Evolutionary conservation across 2,888 invertebrate species (phyloP), one percentile per base, ranked within the genome.

Genomic region (Caradrina kadenii): DNA sequence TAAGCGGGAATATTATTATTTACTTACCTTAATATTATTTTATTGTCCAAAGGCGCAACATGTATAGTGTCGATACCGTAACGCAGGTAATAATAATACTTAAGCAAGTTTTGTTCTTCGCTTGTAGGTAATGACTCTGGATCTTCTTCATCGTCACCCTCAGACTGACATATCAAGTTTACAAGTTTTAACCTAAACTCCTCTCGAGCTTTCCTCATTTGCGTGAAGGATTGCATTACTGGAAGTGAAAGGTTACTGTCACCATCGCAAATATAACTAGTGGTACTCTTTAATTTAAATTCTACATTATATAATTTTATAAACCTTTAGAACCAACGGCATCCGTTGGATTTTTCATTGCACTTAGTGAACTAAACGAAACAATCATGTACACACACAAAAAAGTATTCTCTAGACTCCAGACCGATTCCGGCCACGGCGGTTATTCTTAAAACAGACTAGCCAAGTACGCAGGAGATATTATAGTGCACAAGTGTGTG

Each of bases 61-160:
- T 99, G 98, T 76, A 98, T 97, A 4, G 98, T 98, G 88, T 99
- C 99, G 55, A 99, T 98, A 0, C 99, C 99, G 90, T 98, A 97
- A 86, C 97, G 97, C 59, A 99, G 97, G 87, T 99, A 99, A 91
- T 98, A 98, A 90, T 98, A 98, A 92, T 99, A 99, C 76, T 98
- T 96, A 62, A 98, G 91, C 85, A 97, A 92, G 88, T 98, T 97
- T 81, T 96, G 96, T 87, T 98, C 98, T 55, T 96, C 96, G 2
- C 96, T 95, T 39, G 96, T 96, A 15, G 97, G 97, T 82, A 97
- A 96, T 55, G 92, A 86, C 53, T 92, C 89, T 5, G 90, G 86
- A 42, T 93, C 91, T 3, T 19, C 1, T 0, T 88, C 90, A 17
- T 91, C 93, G 26, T 91, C 95, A 11, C 19, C 53, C 35, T 96